Evolutionary conservation across 2,797 vertebrate species (phyloP).

Genomic region (Cichlasoma orientale): DNA sequence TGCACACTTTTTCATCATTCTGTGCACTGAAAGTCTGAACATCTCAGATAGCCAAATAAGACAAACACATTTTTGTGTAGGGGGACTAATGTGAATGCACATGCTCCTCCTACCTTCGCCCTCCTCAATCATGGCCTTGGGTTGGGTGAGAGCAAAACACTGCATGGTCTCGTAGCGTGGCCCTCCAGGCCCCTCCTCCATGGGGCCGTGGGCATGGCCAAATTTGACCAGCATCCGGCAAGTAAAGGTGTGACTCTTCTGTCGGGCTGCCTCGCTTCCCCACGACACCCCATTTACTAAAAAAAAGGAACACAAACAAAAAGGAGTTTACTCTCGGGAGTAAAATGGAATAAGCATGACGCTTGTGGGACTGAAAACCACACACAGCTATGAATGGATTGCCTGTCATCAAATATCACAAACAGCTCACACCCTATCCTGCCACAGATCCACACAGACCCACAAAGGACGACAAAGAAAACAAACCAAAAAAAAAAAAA

Average conservation of each 20-base stretch:
- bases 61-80: not conserved
- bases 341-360: conserved; percentile 5
- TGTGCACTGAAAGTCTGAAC: not conserved
- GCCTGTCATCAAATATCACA: conserved; percentile 51
- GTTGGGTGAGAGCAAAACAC: conserved; percentile 96
- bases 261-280: conserved; percentile 88
- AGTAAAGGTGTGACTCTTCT: conserved; percentile 97
- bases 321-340: not conserved
- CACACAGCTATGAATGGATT: conserved; percentile 20
- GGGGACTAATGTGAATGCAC: not conserved
- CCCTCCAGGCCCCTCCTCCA: conserved; percentile 85
- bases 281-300: conserved; percentile 91
- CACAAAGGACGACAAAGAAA: conserved; percentile 22
- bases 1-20: not conserved
- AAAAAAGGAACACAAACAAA: conserved; percentile 20
- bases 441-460: conserved; percentile 18
- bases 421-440: conserved; percentile 45
- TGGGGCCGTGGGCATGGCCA: conserved; percentile 79
- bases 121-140: conserved; percentile 96
- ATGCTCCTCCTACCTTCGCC: conserved; percentile 85
- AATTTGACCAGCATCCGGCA: conserved; percentile 96
- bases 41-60: not conserved
- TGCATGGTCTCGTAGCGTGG: conserved; percentile 97
- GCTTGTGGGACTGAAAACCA: conserved; percentile 23
- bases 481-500: conserved; percentile 25